Conservation (phyloP, 2,888 invertebrate species). For the Eilema griseolum region DNA sequence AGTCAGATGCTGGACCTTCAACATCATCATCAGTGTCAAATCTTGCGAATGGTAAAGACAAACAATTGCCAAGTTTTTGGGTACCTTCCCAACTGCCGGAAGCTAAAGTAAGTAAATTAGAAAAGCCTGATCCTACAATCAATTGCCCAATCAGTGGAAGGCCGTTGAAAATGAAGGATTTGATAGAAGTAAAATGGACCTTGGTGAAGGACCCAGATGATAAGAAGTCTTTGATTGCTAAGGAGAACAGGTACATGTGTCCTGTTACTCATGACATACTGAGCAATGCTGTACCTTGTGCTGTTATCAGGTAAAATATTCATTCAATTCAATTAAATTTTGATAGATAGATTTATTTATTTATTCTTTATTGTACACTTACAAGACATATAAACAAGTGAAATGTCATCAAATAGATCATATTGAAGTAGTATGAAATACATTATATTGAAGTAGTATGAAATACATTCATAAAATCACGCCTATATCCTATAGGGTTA, state of each 20-base stretch:
- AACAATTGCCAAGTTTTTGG: constrained; percentile 98
- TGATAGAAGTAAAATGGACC: constrained; percentile 97
- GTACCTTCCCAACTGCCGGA: constrained; percentile 97
- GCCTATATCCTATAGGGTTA: no score
- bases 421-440: no score
- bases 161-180: constrained; percentile 95
- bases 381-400: no score
- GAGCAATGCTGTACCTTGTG: constrained; percentile 97
- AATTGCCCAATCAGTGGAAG: constrained; percentile 87
- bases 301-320: constrained; percentile 90
- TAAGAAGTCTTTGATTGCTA: constrained; percentile 94
- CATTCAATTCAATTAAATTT: neutral
- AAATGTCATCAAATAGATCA: no score
- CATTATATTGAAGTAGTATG: no score
- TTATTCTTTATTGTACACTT: no score
- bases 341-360: no score
- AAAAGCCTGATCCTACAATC: constrained; percentile 78
- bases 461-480: no score
- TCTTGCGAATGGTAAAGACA: constrained; percentile 92
- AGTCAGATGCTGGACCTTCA: constrained; percentile 49
- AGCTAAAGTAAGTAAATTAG: constrained; percentile 89
- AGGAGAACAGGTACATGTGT: constrained; percentile 98
- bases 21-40: constrained; percentile 90
- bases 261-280: constrained; percentile 98
- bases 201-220: constrained; percentile 95